Evolutionary conservation across 2,113 vertebrate genomes (phyloP).

Genomic region (Petrocephalus microphthalmus): DNA sequence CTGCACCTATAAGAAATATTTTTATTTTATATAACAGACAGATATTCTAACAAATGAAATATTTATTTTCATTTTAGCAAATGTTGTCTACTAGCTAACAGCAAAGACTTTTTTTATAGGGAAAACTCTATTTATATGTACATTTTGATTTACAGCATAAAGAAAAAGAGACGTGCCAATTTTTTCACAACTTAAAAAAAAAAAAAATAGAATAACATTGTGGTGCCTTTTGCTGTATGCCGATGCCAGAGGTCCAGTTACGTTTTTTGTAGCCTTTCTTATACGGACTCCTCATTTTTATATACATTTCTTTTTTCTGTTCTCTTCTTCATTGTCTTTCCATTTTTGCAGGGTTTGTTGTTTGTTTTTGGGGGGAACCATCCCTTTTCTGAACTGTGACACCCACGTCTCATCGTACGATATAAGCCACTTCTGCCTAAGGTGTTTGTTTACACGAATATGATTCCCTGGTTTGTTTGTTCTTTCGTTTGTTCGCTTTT

Average conservation of each 20-base stretch:
- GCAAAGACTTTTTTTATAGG: constrained; percentile 99
- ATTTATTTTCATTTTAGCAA: constrained; percentile 99
- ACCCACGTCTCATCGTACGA: constrained; percentile 57
- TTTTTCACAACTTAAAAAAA: constrained; percentile 92
- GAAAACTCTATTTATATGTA: constrained; percentile 99
- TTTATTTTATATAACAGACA: constrained; percentile 99
- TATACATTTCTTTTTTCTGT: constrained; percentile 57
- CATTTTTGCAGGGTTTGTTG: constrained; percentile 33
- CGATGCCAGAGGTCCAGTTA: constrained; percentile 82
- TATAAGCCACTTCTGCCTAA: constrained; percentile 69
- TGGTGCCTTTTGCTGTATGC: constrained; percentile 99
- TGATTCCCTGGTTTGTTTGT: constrained; percentile 56
- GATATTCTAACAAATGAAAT: constrained; percentile 97
- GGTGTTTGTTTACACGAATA: constrained; percentile 71
- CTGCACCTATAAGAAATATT: constrained; percentile 83
- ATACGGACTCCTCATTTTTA: constrained; percentile 76
- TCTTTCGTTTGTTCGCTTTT: constrained; percentile 27
- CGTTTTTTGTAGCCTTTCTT: constrained; percentile 87
- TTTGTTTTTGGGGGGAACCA: constrained; percentile 47
- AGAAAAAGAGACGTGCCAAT: constrained; percentile 86
- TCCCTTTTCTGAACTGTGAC: constrained; percentile 55
- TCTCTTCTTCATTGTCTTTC: constrained; percentile 42
- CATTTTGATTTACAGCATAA: constrained; percentile 99
- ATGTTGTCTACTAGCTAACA: constrained; percentile 98
- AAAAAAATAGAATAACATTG: constrained; percentile 97